These are phyloP conservation scores for Melanotaenia trifasciata DNA, from an alignment of 2,797 vertebrate species.

Conservation along the genomic window DNA sequence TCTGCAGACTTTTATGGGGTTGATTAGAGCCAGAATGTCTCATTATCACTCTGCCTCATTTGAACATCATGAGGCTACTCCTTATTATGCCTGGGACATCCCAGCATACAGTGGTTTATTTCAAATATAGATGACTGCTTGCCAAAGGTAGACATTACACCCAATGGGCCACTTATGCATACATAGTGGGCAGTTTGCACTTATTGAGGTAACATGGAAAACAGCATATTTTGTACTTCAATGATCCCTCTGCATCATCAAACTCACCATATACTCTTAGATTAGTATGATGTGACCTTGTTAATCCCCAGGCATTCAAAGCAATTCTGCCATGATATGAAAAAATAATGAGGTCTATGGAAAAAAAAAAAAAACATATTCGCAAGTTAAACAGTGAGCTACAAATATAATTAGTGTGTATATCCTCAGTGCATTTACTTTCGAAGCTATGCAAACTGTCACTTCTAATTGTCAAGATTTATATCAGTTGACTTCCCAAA, in stretches of 20 bases:
- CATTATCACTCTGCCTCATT: constrained; percentile 67
- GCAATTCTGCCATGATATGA: constrained; percentile 69
- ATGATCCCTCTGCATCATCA: constrained; percentile 45
- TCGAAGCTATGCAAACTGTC: background rate
- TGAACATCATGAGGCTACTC: constrained; percentile 52
- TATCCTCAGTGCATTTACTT: constrained; percentile 20
- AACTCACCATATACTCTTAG: constrained; percentile 44
- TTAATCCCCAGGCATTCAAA: constrained; percentile 64
- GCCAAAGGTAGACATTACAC: constrained; percentile 44
- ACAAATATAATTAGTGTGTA: constrained; percentile 52
- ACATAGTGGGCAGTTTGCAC: constrained; percentile 49
- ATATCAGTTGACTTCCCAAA: background rate
- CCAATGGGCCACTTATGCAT: constrained; percentile 46
- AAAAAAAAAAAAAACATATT: constrained; percentile 48
- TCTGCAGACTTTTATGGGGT: constrained; percentile 83
- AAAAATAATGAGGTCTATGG: constrained; percentile 69
- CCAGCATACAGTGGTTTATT: constrained; percentile 21
- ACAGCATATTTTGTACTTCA: constrained; percentile 60
- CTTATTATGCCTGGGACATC: constrained; percentile 57
- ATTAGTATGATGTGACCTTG: constrained; percentile 59
- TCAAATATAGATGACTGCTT: constrained; percentile 34
- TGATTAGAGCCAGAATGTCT: constrained; percentile 70
- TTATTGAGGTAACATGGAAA: constrained; percentile 51
- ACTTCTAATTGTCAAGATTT: background rate
- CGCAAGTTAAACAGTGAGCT: constrained; percentile 46